These are phyloP conservation scores for Chrysolina americana DNA, from an alignment of 2,888 invertebrate species.

Conservation along the genomic window DNA sequence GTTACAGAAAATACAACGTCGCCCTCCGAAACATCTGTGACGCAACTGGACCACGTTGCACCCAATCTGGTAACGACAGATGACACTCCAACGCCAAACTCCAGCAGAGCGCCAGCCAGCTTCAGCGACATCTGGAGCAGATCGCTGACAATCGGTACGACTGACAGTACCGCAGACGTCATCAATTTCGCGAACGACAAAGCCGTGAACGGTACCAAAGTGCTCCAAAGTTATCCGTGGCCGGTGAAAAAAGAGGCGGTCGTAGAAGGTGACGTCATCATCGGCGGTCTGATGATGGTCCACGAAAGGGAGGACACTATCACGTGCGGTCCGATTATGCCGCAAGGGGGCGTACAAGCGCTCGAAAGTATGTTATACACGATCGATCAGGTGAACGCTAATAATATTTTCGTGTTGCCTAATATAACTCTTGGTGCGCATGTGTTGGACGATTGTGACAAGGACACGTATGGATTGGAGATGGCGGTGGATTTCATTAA, in stretches of 20 bases:
- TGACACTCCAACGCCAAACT: background rate
- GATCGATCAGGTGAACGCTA: slow-evolving; percentile 83
- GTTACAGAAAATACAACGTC: background rate
- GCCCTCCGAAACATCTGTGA: background rate
- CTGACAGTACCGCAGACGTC: background rate
- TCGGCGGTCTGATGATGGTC: slow-evolving; percentile 96
- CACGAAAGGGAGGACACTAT: slow-evolving; percentile 90
- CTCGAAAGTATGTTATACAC: slow-evolving; percentile 94
- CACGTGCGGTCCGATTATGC: slow-evolving; percentile 95
- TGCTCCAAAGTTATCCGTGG: slow-evolving; percentile 72
- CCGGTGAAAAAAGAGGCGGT: slow-evolving; percentile 89
- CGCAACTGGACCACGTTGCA: background rate
- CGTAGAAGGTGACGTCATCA: slow-evolving; percentile 88
- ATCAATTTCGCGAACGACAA: background rate
- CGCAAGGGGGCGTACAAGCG: slow-evolving; percentile 91
- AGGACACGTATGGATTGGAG: slow-evolving; percentile 95
- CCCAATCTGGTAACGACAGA: background rate
- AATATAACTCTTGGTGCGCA: slow-evolving; percentile 89
- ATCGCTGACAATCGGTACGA: background rate
- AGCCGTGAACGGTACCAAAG: slow-evolving; percentile 26
- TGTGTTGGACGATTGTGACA: slow-evolving; percentile 94
- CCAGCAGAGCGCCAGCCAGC: background rate
- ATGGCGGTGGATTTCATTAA: slow-evolving; percentile 97
- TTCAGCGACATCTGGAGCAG: slow-evolving; percentile 6
- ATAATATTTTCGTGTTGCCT: slow-evolving; percentile 77